Percentiles rank a stretch among this genome's conserved stretches.
Evolutionary conservation across 1,140 invertebrate species (phyloP).

Genomic region (Drosophila oshimai): DNA sequence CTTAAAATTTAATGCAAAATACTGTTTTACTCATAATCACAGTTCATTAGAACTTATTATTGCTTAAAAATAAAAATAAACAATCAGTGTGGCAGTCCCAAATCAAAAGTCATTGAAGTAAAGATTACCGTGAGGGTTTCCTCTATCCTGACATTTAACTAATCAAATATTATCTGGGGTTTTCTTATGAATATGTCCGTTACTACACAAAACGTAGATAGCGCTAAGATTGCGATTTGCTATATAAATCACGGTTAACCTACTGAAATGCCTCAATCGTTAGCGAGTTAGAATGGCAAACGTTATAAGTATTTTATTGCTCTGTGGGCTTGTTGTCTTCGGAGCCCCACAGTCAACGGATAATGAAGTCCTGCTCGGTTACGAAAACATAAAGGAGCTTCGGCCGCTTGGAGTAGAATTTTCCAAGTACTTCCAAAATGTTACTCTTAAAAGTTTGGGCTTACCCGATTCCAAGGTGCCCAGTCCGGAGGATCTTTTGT

Average conservation of each 20-base stretch:
- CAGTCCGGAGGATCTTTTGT: constrained; percentile 9
- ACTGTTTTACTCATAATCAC: too few species aligned
- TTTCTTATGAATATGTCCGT: neutral
- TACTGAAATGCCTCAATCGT: neutral
- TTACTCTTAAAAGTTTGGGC: neutral
- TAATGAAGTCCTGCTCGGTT: neutral
- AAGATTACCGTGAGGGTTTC: too few species aligned
- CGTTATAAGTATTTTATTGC: constrained; percentile 1
- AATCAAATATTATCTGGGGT: too few species aligned
- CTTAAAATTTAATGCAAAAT: too few species aligned
- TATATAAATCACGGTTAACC: constrained; percentile 10
- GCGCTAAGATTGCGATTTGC: neutral
- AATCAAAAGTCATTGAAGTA: too few species aligned
- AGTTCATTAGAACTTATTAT: too few species aligned
- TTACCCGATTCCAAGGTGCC: neutral
- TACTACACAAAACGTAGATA: constrained; percentile 8
- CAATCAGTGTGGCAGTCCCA: too few species aligned
- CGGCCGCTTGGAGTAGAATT: constrained; percentile 21
- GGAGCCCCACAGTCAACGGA: neutral
- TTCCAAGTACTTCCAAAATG: constrained; percentile 25
- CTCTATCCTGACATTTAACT: too few species aligned
- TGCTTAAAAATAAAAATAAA: too few species aligned
- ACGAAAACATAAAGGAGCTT: neutral
- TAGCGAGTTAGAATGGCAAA: constrained; percentile 1
- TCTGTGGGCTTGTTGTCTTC: neutral